These are phyloP conservation scores for Ichneumoninae sp. DNA, from an alignment of 2,888 invertebrate genomes.

Conservation along the genomic window DNA sequence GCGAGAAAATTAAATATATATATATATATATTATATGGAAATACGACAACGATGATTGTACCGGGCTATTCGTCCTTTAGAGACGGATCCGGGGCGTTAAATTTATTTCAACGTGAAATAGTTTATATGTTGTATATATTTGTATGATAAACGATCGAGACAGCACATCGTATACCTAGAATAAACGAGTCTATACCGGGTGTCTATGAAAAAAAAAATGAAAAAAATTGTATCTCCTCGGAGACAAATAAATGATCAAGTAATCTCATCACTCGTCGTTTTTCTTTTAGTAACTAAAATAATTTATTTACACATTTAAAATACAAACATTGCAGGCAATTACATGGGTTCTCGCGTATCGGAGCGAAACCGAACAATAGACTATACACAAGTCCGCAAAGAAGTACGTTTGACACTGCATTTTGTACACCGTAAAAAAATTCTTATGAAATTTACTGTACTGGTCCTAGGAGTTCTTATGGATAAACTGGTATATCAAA, in stretches of 20 bases:
- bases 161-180: conserved; percentile 58
- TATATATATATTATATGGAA: conserved; percentile 7
- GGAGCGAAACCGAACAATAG: conserved; percentile 9
- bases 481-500: no score
- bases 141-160: conserved; percentile 63
- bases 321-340: conserved; percentile 33
- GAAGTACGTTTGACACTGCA: not conserved
- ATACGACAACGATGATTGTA: conserved; percentile 36
- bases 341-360: conserved; percentile 9
- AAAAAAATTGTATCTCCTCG: conserved; percentile 30
- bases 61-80: conserved; percentile 30
- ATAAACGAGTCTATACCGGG: conserved; percentile 59
- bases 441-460: no score
- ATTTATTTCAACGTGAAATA: conserved; percentile 47
- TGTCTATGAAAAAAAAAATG: conserved; percentile 52
- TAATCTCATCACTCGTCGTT: conserved; percentile 29
- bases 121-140: conserved; percentile 65
- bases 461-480: no score
- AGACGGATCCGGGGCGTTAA: conserved; percentile 11
- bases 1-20: not conserved
- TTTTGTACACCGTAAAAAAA: no score
- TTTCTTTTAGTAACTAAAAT: conserved; percentile 38
- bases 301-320: conserved; percentile 65
- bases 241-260: conserved; percentile 56
- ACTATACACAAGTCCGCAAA: not conserved